Conservation (phyloP, 2,797 vertebrate genomes). For the Glossophaga mutica region DNA sequence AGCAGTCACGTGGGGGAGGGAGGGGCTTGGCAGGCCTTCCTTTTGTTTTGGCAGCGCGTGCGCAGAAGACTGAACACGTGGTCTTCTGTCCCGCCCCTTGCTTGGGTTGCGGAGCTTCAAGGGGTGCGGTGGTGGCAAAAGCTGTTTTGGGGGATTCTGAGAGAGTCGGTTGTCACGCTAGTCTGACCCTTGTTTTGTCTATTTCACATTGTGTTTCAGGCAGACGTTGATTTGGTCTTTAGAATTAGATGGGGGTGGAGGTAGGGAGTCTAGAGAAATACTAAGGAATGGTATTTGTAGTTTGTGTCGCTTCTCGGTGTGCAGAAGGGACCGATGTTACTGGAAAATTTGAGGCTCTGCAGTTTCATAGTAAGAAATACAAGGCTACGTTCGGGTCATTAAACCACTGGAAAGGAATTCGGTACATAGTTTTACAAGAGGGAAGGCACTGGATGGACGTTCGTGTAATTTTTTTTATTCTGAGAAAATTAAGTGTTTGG, state of each 20-base stretch:
- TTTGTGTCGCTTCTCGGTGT: neutral
- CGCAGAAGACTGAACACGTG: constrained; percentile 57
- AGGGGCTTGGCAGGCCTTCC: constrained; percentile 38
- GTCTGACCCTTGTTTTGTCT: neutral
- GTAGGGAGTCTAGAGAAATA: neutral
- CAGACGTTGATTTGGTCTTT: neutral
- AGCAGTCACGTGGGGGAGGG: constrained; percentile 46
- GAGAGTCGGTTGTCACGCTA: accelerated
- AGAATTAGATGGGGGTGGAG: neutral
- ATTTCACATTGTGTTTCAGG: neutral
- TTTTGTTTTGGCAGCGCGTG: constrained; percentile 73
- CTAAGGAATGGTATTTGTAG: neutral
- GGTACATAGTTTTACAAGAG: neutral
- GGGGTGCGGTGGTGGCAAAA: accelerated
- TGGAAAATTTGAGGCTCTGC: neutral
- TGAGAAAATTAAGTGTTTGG: neutral
- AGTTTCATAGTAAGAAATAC: neutral
- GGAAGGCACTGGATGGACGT: neutral
- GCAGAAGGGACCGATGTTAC: neutral
- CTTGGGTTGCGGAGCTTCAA: accelerated
- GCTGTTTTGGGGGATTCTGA: accelerated
- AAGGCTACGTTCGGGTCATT: neutral
- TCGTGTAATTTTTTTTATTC: neutral
- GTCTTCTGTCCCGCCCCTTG: neutral
- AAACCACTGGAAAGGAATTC: neutral